A percentile compares a stretch with the other conserved stretches of the same genome.
Evolutionary conservation across 1,140 invertebrate genomes (phyloP).

Genomic region (Brachionus rubens): DNA sequence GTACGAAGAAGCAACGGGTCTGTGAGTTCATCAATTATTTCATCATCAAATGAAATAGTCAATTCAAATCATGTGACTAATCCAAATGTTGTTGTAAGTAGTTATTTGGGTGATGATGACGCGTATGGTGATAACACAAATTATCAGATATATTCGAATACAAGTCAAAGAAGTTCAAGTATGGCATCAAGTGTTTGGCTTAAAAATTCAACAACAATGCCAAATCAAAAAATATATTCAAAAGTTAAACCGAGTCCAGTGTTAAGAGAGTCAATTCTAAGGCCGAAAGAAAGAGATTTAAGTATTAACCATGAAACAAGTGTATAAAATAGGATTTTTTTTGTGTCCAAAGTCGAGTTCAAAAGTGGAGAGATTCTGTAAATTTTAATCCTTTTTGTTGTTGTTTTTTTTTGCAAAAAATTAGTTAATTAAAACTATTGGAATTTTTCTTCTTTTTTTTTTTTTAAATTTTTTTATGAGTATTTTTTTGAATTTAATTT

Average conservation of each 20-base stretch:
- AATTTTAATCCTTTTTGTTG: slow-evolving; percentile 32
- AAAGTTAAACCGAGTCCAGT: not conserved
- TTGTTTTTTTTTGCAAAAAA: not conserved
- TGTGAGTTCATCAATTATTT: not conserved
- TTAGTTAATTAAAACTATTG: not conserved
- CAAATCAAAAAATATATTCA: not conserved
- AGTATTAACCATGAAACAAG: slow-evolving; percentile 32
- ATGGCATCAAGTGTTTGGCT: not conserved
- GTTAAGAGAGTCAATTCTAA: not conserved
- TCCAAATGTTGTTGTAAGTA: not conserved
- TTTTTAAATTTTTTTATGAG: not conserved
- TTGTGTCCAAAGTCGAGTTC: too few relatives aligned
- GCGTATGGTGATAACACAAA: not conserved
- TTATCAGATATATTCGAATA: not conserved
- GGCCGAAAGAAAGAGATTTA: not conserved
- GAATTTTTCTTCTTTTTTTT: not conserved
- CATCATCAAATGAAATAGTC: slow-evolving; percentile 12
- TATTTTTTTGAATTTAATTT: not conserved
- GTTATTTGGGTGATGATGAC: slow-evolving; percentile 7
- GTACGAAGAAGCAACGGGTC: not conserved
- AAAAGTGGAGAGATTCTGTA: not conserved
- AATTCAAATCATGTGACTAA: slow-evolving; percentile 26
- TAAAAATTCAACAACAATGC: slow-evolving; percentile 1
- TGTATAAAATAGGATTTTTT: too few relatives aligned
- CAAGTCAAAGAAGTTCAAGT: slow-evolving; percentile 19